A percentile compares a stretch with the other conserved stretches of the same genome.
These are phyloP conservation scores for Motacilla alba DNA, from an alignment of 2,113 vertebrate species.

Conservation along the genomic window DNA sequence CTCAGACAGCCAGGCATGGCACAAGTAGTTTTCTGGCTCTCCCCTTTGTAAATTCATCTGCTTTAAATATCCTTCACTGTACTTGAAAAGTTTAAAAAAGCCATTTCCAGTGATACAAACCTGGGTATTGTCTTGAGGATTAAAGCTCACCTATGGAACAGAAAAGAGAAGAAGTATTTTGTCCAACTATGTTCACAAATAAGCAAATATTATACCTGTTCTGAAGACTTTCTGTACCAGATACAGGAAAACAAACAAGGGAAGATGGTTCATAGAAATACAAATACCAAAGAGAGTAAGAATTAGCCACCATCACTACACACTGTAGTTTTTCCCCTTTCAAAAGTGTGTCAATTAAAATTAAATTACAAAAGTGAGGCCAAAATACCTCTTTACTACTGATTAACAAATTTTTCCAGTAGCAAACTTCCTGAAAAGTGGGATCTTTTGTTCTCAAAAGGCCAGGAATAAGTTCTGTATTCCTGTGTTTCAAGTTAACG, in stretches of 20 bases:
- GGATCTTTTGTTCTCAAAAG: background rate
- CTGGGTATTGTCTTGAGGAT: conserved; percentile 84
- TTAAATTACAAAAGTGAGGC: background rate
- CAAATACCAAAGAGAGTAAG: background rate
- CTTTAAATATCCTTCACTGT: conserved; percentile 82
- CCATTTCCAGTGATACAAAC: conserved; percentile 86
- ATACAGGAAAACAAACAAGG: background rate
- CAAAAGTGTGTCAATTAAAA: background rate
- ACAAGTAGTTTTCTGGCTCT: conserved; percentile 81
- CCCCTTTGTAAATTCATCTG: conserved; percentile 82
- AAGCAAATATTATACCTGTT: background rate
- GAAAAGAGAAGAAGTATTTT: background rate
- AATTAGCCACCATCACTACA: background rate
- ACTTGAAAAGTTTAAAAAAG: conserved; percentile 87
- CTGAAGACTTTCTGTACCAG: background rate
- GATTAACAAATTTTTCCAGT: background rate
- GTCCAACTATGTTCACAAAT: background rate
- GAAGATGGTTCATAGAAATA: background rate
- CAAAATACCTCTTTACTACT: background rate
- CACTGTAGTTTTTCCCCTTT: background rate
- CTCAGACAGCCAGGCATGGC: conserved; percentile 84
- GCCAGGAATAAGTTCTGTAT: background rate
- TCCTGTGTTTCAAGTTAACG: background rate
- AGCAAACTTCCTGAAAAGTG: background rate
- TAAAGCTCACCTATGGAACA: conserved; percentile 86